Evolutionary conservation across 2,797 vertebrate species (phyloP), one percentile per base, ranked within the genome.

Genomic region (Natrix natrix): DNA sequence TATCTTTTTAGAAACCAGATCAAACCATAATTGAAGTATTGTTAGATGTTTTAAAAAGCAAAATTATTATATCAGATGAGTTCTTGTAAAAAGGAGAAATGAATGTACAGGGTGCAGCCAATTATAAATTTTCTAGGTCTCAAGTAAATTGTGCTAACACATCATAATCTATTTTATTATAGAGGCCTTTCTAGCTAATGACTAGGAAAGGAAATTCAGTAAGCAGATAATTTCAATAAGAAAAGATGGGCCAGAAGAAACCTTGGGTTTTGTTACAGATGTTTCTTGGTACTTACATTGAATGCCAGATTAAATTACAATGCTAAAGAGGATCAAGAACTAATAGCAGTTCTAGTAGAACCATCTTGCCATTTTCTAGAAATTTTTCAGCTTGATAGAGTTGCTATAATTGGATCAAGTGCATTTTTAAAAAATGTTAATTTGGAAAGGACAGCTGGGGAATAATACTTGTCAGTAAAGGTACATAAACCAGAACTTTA

Each of bases 181-280:
- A 57, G n/a, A 32, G 2, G 2, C 91, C 55, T 90, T 91, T 92
- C 66, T 89, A 56, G 91, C 91, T 94, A 22, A 14, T 28, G 63
- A 8, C 83, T 3, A 0, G 1, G 3, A 8, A 37, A 32, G 2
- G 16, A 88, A 89, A 90, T 1, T n/a, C 56, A 93, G 87, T 93
- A 93, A 96, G 91, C n/a, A 20, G 60, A 52, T 94, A 78, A 93
- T 93, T 94, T 94, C 87, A 91, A 87, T 89, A 92, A 54, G 90
- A 88, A 52, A 95, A 96, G 57, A 55, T 93, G 78, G 1, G 8
- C 0, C 88, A 78, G 92, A 91, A 88, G 59, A 93, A 94, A 57
- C 14, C 2, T 48, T 2, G 0, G 74, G 87, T 90, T 91, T 94
- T 60, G 3, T 2, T 37, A 92, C 3, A 55, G 0, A 0, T 13